These are phyloP conservation scores for Pachyuromys duprasi DNA, from an alignment of 2,797 vertebrate species.

Conservation along the genomic window DNA sequence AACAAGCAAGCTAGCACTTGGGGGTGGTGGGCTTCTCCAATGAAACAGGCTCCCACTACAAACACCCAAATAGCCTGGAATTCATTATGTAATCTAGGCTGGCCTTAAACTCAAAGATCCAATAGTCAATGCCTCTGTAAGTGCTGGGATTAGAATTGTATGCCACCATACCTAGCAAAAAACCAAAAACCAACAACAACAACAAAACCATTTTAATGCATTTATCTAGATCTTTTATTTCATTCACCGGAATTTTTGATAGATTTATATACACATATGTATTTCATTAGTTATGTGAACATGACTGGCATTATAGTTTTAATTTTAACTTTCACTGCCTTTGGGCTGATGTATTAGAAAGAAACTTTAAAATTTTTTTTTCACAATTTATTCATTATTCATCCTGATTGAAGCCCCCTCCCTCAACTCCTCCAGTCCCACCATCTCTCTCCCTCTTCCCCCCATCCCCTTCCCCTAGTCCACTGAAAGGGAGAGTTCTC, in stretches of 20 bases:
- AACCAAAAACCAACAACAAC: background rate
- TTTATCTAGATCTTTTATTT: background rate
- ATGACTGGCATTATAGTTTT: background rate
- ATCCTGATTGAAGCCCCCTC: too few relatives aligned
- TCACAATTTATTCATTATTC: too few relatives aligned
- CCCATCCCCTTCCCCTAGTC: too few relatives aligned
- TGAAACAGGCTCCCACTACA: background rate
- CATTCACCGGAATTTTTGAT: background rate
- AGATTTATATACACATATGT: background rate
- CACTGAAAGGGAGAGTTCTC: too few relatives aligned
- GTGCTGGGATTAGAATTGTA: background rate
- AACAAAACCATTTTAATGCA: background rate
- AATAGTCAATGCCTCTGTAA: background rate
- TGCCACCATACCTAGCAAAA: background rate
- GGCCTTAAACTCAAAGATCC: background rate
- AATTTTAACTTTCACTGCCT: background rate
- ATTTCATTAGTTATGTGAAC: background rate
- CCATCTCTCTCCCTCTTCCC: too few relatives aligned
- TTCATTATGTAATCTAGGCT: background rate
- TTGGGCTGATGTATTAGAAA: background rate
- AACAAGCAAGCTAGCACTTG: background rate
- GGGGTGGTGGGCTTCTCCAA: background rate
- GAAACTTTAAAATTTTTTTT: background rate
- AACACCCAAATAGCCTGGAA: background rate
- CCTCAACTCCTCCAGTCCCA: too few relatives aligned